Evolutionary conservation across 1,140 invertebrate genomes (phyloP).

Genomic region (Propsilocerus akamusi): DNA sequence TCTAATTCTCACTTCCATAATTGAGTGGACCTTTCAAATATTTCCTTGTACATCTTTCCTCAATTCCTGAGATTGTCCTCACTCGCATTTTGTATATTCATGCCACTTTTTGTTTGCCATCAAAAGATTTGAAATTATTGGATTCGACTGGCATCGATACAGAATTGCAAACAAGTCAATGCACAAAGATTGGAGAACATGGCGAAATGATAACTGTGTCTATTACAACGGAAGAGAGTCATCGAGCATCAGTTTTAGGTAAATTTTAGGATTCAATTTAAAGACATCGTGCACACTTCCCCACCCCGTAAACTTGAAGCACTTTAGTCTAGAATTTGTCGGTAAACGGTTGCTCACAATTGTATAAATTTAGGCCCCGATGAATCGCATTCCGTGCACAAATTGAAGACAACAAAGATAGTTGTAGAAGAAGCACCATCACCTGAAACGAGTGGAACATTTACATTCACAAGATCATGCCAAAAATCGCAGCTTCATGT

Average conservation of each 20-base stretch:
- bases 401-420: conserved; percentile 37
- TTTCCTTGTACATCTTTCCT: no score
- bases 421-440: conserved; percentile 31
- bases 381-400: conserved; percentile 40
- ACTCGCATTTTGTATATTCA: no score
- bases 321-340: background rate
- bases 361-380: conserved; percentile 32
- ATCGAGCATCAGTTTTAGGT: conserved; percentile 5
- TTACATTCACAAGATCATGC: conserved; percentile 27
- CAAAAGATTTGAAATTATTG: background rate
- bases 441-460: conserved; percentile 18
- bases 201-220: conserved; percentile 6
- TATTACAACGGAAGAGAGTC: conserved; percentile 7
- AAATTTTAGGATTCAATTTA: no score
- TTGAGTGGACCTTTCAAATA: no score
- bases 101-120: no score
- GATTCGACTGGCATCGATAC: background rate
- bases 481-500: conserved; percentile 29
- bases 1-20: background rate
- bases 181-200: conserved; percentile 6
- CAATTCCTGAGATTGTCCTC: no score
- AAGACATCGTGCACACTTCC: no score
- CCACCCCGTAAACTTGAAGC: background rate
- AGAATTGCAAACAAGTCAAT: background rate
- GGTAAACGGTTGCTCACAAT: background rate